phyloP scores from a whole-genome alignment of 2,888 invertebrate species.

The Sinodicranocentrus sp. region DNA sequence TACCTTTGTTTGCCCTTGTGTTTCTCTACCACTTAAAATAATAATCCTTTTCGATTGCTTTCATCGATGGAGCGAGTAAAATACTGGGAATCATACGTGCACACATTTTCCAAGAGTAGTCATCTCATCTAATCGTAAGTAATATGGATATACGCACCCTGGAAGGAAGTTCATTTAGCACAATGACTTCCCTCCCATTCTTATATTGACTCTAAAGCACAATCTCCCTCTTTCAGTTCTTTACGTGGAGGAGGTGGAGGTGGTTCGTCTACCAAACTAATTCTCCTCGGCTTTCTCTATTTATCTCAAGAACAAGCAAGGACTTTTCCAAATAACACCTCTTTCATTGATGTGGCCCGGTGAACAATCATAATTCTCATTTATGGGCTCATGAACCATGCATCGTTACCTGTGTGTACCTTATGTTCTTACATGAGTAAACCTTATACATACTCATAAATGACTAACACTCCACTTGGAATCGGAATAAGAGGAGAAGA shows the following conservation, averaged over 20 bases:
- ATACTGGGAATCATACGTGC: conserved; percentile 15
- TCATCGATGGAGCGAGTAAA: conserved; percentile 1
- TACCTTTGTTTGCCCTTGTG: conserved; percentile 10
- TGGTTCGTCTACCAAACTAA: not conserved
- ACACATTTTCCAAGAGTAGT: not conserved
- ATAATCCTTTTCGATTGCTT: conserved; percentile 51
- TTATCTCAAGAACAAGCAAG: not conserved
- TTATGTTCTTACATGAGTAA: too few relatives aligned
- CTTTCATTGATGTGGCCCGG: conserved; percentile 9
- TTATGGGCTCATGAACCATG: conserved; percentile 39
- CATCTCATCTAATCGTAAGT: not conserved
- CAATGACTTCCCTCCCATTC: not conserved
- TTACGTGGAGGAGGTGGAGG: conserved; percentile 1
- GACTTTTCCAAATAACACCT: not conserved
- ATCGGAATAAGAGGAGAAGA: not conserved
- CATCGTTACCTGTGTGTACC: too few relatives aligned
- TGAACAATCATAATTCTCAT: conserved; percentile 61
- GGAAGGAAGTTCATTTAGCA: conserved; percentile 38
- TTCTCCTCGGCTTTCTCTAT: not conserved
- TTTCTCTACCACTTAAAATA: conserved; percentile 47
- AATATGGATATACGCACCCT: not conserved
- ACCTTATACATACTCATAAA: too few relatives aligned
- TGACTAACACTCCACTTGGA: too few relatives aligned
- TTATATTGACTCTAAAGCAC: conserved; percentile 17
- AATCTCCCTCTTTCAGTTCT: not conserved